A percentile compares a stretch with the other conserved stretches of the same genome.
These are phyloP conservation scores for Falco novaeseelandiae DNA, from an alignment of 2,797 vertebrate species.

Conservation along the genomic window DNA sequence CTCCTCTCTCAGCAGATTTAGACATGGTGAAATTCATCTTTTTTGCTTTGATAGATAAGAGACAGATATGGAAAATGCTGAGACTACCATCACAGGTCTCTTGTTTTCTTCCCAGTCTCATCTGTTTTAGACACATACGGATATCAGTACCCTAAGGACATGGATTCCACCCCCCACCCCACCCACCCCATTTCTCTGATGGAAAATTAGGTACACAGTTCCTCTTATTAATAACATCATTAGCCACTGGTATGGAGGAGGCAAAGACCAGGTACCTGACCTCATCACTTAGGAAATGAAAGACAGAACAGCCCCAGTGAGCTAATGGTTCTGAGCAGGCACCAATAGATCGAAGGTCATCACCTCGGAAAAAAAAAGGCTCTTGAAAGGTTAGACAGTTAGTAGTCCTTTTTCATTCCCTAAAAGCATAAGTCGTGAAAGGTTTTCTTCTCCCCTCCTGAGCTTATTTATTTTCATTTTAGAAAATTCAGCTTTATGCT, in stretches of 20 bases:
- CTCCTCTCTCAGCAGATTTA: background rate
- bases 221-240: background rate
- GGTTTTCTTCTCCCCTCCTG: background rate
- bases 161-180: fast-evolving
- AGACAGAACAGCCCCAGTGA: background rate
- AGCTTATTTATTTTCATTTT: background rate
- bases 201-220: background rate
- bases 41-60: background rate
- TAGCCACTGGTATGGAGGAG: background rate
- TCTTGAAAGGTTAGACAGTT: background rate
- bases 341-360: background rate
- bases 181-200: background rate
- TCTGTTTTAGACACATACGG: background rate
- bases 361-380: background rate
- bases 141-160: background rate
- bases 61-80: background rate
- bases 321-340: background rate
- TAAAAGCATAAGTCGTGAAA: background rate
- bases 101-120: background rate
- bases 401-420: background rate
- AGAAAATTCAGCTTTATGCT: background rate
- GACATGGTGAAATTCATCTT: background rate
- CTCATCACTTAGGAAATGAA: background rate
- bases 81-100: background rate
- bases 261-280: background rate